A percentile compares a stretch with the other conserved stretches of the same genome.
These are phyloP conservation scores for Pseudanteris insignis DNA, from an alignment of 2,888 invertebrate genomes.

Conservation along the genomic window DNA sequence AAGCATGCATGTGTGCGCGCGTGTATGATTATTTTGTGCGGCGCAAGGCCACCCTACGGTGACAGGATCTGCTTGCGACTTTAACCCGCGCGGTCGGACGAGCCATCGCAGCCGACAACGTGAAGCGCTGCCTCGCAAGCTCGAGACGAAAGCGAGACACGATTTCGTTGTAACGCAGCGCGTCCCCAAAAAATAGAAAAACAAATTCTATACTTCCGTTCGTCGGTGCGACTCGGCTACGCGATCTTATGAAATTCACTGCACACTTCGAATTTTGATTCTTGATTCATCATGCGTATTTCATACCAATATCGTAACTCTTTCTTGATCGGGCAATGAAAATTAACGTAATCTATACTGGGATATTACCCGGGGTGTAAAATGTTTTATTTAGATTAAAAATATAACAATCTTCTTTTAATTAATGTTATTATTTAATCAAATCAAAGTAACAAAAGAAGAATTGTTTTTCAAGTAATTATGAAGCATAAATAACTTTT, in stretches of 20 bases:
- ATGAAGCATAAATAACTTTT: no score
- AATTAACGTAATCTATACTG: no score
- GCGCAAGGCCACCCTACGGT: conserved; percentile 60
- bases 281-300: no score
- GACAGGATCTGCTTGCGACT: conserved; percentile 55
- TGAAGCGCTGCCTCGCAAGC: conserved; percentile 42
- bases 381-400: no score
- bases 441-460: no score
- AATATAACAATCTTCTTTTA: no score
- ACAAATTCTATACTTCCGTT: conserved; percentile 14
- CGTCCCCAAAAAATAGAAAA: conserved; percentile 4
- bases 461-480: no score
- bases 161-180: conserved; percentile 39
- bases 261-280: background rate
- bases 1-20: conserved; percentile 55
- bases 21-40: conserved; percentile 61
- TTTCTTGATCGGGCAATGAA: no score
- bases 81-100: conserved; percentile 41
- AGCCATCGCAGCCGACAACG: conserved; percentile 43
- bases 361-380: no score
- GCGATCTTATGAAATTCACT: background rate
- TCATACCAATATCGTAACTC: background rate
- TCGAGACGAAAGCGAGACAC: conserved; percentile 39
- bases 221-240: no score
- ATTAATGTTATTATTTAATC: no score